Conservation (phyloP, 1,140 invertebrate genomes). For the Ceratoteleas bidentatus region DNA sequence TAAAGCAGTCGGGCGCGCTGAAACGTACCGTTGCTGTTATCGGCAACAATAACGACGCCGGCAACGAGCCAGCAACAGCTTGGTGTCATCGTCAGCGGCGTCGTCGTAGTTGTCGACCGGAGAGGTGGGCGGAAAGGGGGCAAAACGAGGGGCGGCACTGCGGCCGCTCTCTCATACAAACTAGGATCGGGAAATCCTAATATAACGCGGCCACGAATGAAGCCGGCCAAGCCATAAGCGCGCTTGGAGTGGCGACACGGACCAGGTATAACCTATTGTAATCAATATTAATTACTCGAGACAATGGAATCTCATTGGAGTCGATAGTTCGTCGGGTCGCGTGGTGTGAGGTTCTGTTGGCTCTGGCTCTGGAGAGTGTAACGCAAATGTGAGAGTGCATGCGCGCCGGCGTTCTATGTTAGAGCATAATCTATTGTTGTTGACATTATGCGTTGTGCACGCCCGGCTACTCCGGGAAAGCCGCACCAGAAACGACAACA, state of each 20-base stretch:
- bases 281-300: constrained; percentile 82
- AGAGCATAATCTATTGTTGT: constrained; percentile 81
- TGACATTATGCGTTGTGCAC: constrained; percentile 80
- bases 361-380: constrained; percentile 71
- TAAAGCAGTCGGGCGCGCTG: constrained; percentile 44
- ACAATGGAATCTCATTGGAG: constrained; percentile 82
- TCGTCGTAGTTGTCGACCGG: constrained; percentile 29
- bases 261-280: no score
- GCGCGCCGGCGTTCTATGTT: constrained; percentile 72
- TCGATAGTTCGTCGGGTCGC: constrained; percentile 77
- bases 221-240: no score
- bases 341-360: constrained; percentile 70
- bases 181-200: no score
- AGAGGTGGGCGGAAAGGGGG: background rate
- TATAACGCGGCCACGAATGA: no score
- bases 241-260: no score
- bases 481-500: constrained; percentile 74
- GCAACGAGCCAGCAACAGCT: constrained; percentile 63
- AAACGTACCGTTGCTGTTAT: constrained; percentile 58
- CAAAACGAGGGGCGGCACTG: constrained; percentile 34
- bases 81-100: constrained; percentile 57
- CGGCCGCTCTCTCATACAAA: constrained; percentile 56
- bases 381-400: constrained; percentile 70
- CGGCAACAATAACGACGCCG: constrained; percentile 59
- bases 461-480: constrained; percentile 65